Percentiles rank a stretch among this genome's conserved stretches.
These are phyloP conservation scores for Cantharis flavilabris DNA, from an alignment of 2,888 invertebrate species.

Conservation along the genomic window DNA sequence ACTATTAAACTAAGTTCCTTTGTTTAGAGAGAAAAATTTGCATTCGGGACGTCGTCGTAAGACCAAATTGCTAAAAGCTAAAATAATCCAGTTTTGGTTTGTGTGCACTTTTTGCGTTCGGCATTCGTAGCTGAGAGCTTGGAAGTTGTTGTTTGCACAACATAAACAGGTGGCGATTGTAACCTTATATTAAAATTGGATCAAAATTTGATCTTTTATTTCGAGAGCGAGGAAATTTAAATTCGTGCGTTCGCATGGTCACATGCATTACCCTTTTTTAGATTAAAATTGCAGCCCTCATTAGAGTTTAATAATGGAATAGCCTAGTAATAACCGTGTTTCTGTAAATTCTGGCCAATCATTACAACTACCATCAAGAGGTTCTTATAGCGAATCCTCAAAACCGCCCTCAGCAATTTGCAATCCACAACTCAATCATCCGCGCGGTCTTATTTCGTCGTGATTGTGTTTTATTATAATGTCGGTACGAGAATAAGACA, in stretches of 20 bases:
- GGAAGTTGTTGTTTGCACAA: constrained; percentile 40
- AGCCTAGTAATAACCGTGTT: background rate
- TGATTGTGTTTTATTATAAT: constrained; percentile 56
- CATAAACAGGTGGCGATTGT: constrained; percentile 46
- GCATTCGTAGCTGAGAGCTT: constrained; percentile 30
- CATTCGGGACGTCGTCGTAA: constrained; percentile 16
- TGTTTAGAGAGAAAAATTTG: constrained; percentile 34
- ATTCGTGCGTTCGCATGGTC: background rate
- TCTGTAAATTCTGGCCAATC: constrained; percentile 22
- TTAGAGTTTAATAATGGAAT: background rate
- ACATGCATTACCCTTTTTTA: background rate
- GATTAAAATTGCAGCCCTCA: background rate
- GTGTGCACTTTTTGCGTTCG: constrained; percentile 21
- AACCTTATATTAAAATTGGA: constrained; percentile 52
- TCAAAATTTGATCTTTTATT: constrained; percentile 48
- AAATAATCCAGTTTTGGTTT: constrained; percentile 37
- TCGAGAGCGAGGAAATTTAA: constrained; percentile 20
- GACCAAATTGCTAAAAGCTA: constrained; percentile 28
- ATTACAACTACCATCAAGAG: constrained; percentile 24
- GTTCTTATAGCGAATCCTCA: constrained; percentile 39
- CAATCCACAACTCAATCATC: constrained; percentile 56
- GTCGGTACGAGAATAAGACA: constrained; percentile 56
- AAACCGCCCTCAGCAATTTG: constrained; percentile 46
- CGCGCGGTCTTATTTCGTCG: constrained; percentile 53
- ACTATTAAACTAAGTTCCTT: constrained; percentile 33